These are phyloP conservation scores for Emys orbicularis DNA, from an alignment of 2,797 vertebrate species.

Conservation along the genomic window DNA sequence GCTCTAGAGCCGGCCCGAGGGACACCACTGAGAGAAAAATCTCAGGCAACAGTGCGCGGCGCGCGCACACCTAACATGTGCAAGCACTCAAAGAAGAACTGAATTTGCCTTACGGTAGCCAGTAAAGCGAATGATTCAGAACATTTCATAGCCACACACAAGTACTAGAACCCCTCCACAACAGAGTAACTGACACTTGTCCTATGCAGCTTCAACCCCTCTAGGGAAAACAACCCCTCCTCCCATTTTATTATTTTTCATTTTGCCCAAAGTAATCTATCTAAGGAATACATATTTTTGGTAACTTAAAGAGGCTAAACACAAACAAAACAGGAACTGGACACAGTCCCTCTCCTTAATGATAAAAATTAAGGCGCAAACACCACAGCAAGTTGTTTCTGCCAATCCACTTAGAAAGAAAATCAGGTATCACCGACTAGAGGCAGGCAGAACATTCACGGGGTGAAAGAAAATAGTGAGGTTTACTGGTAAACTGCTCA, in stretches of 20 bases:
- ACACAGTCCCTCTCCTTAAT: not conserved
- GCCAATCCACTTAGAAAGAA: accelerated
- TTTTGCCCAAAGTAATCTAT: not conserved
- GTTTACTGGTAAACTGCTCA: accelerated
- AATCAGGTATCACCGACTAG: not conserved
- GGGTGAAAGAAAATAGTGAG: not conserved
- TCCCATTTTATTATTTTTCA: not conserved
- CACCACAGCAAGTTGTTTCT: not conserved
- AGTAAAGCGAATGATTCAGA: not conserved
- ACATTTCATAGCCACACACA: not conserved
- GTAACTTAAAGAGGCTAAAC: not conserved
- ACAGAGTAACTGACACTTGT: not conserved
- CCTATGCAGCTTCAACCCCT: not conserved
- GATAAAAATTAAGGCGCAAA: not conserved
- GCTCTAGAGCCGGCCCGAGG: too few relatives aligned
- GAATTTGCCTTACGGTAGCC: not conserved
- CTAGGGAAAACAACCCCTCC: not conserved
- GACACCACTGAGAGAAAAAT: too few relatives aligned
- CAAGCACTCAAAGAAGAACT: not conserved
- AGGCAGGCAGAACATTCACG: not conserved
- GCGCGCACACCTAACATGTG: too few relatives aligned
- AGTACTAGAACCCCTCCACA: not conserved
- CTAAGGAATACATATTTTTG: not conserved
- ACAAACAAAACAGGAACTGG: not conserved
- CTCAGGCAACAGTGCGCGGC: too few relatives aligned